Base-by-base conservation (phyloP, 2,113 vertebrate species). In the Cryptoleucopteryx plumbea region DNA sequence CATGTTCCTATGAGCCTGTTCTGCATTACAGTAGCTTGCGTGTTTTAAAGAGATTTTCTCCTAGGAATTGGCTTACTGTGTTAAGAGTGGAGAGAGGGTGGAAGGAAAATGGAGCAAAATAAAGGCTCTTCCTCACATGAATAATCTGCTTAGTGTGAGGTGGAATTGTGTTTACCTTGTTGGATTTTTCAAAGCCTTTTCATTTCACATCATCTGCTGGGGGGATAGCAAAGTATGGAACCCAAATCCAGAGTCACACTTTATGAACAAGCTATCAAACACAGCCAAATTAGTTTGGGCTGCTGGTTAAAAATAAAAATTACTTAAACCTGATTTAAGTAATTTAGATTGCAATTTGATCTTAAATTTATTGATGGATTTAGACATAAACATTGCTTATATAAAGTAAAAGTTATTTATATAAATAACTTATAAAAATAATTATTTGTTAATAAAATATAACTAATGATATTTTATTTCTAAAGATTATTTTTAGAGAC, bases 61-160 rank as follows among this genome's bases (percentile, higher is more conserved):
- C 56, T 47, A 82, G 74, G 74, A 90, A 53, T 82, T 77, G n/a
- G 29, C 18, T 86, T 50, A 27, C 32, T 59, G 19, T 27, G 23
- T 55, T 85, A 82, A 48, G 36, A 58, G 38, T 53, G 22, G 32
- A 86, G 61, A 79, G 27, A 70, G 5, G 11, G 20, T 40, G 29
- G 26, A 94, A 66, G 38, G 13, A 93, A 97, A 94, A 95, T n/a
- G 40, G 32, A 82, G 45, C 40, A 89, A 95, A 91, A 91, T 56
- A 82, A 87, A 86, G 45, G 58, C 70, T 82, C 55, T 89, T 93
- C 38, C 50, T 52, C 29, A 70, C 34, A 18, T 17, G 53, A 95
- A 85, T 68, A 66, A 53, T 81, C 42, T 62, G 19, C 38, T 58
- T 84, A 63, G 43, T 45, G 40, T 65, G 16, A 73, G 12, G 14